Base-by-base conservation (phyloP, 2,113 vertebrate species). In the Austrofundulus limnaeus region DNA sequence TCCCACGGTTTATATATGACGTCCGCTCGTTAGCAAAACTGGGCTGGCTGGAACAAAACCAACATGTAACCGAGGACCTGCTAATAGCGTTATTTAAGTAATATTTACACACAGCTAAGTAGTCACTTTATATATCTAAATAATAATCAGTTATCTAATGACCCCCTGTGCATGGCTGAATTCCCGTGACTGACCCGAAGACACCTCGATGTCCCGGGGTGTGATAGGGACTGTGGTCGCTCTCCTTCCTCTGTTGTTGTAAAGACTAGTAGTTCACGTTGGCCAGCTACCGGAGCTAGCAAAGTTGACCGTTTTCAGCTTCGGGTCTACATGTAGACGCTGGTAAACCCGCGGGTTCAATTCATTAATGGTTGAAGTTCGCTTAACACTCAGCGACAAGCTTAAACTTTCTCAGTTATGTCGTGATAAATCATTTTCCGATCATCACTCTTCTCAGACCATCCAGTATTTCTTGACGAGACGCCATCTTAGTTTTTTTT, bases 401-500 rank as follows among this genome's bases (percentile, higher is more conserved):
- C 57, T 85, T 51, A 66, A 61, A 78, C 68, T 75, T 66, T 47
- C 47, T 77, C 67, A 37, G 38, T 61, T 51, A 13, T 54, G 69
- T 75, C 70, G 75, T 74, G 77, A 78, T 83, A 51, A 82, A 79
- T 86, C 75, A 85, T 80, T 88, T 78, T 25, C 56, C 78, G 78
- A 82, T 59, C 67, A 83, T 85, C 68, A 79, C 55, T 88, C 86
- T 75, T 81, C 72, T 77, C 85, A 73, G 79, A 85, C 85, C 90
- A 87, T 88, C 80, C 90, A 89, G 86, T 87, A 85, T 89, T 89
- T 89, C 89, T 89, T 84, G 80, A 90, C 78, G 86, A 87, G 85
- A 84, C 91, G 91, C 92, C 92, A 93, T 93, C 90, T 92, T 93
- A 90, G 82, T 85, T 91, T 88, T 85, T 81, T 78, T 46, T 46